Base-by-base conservation (phyloP, 2,888 invertebrate genomes). In the Melikaiella ostensackeni region DNA sequence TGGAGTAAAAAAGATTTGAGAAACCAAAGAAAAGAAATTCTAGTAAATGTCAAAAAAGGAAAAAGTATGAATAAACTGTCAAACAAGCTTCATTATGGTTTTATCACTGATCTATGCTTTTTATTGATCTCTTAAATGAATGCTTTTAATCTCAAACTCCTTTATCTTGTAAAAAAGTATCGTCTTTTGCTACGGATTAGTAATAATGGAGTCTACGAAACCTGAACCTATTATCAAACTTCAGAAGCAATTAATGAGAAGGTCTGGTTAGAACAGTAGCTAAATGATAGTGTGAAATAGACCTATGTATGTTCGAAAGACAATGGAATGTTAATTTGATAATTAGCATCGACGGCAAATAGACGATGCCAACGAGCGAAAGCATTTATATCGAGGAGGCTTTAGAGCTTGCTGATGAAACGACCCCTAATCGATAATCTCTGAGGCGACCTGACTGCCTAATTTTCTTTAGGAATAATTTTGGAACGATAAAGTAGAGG, bases 251-350 rank as follows among this genome's bases (percentile, higher is more conserved):
- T 50, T 50, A 50, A 30, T 30, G 30, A 13, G 30, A 61, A n/a
- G 50, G 50, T 50, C 33, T 61, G 33, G 19, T n/a, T n/a, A 33
- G 33, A 61, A 19, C 33, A n/a, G 61, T 19, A 61, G n/a, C n/a
- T 61, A 4, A 33, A 61, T 61, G 3, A 50, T 50, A 21, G 33
- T 9, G 19, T 30, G 7, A 19, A 27, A 30, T 61, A 33, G 30
- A 30, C 24, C 30, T 30, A 24, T 19, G 33, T n/a, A n/a, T 8
- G 19, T 61, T 61, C 19, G 8, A 9, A 57, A 7, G 74, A 74
- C 50, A 33, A 74, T 74, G 55, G 13, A 8, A 74, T 46, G 35
- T 24, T 70, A 46, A 38, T 70, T 70, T 70, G n/a, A 27, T 75
- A 61, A 61, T 61, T 19, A 30, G 30, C 61, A 19, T n/a, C 61